phyloP scores from a whole-genome alignment of 1,140 invertebrate genomes.

The Philotrypesis tridentata region DNA sequence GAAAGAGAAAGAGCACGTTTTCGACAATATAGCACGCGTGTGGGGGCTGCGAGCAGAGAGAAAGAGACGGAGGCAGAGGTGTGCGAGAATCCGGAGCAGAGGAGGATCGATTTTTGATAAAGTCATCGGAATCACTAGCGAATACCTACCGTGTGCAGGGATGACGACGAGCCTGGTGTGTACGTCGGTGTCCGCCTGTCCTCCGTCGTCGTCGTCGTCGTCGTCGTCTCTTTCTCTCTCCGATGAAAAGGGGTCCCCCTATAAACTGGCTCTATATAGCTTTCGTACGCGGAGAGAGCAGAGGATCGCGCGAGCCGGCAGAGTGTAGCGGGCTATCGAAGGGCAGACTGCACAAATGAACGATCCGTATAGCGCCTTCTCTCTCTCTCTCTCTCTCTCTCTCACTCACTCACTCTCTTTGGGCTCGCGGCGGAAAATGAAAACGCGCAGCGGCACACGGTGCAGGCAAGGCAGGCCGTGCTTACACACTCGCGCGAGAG shows the following conservation, averaged over 20 bases:
- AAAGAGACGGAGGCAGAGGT: no score
- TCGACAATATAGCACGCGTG: neutral
- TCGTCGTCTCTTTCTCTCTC: no score
- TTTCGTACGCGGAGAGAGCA: no score
- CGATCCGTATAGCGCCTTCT: neutral
- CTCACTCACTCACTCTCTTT: no score
- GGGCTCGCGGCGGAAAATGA: constrained; percentile 31
- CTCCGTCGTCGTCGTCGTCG: no score
- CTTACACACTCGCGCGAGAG: neutral
- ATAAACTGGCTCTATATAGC: no score
- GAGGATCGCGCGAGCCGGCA: neutral
- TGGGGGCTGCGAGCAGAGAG: neutral
- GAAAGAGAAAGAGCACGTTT: neutral
- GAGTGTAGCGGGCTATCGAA: no score
- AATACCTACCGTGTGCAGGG: no score
- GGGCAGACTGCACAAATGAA: neutral
- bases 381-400: neutral
- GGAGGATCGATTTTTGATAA: neutral
- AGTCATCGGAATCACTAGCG: neutral
- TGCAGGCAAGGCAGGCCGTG: no score
- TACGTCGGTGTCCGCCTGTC: no score
- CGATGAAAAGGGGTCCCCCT: no score
- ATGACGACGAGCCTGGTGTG: no score
- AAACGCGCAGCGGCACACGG: constrained; percentile 22
- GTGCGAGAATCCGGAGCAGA: neutral